Evolutionary conservation across 1,140 invertebrate species (phyloP), one percentile per base, ranked within the genome.

Genomic region (Drosophila sp.): DNA sequence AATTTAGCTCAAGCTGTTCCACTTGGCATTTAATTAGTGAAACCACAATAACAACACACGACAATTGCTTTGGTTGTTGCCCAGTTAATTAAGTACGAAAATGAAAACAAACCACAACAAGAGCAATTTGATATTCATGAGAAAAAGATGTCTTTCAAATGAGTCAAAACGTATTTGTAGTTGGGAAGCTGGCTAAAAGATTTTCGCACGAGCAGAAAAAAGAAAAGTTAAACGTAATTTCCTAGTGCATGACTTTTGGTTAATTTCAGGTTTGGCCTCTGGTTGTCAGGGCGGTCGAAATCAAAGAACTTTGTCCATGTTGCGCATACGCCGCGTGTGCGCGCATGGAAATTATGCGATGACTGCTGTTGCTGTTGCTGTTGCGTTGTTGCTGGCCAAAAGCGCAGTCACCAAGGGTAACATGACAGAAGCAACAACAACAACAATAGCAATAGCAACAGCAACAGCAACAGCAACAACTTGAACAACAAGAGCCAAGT

Each of bases 291-390:
- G 36, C 83, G 83, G 83, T 43, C 43, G 11, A 87, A 77, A 87
- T 87, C 83, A 87, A 87, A 87, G 79, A 83, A 76, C 61, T 89
- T 79, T 54, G 69, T 43, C 38, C 83, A 80, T 63, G 69, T 87
- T 89, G 76, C 83, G 83, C 71, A 87, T 87, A 87, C 83, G 83
- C 83, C 83, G 66, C 72, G 76, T 87, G 82, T 76, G 78, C 58
- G 61, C 76, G 66, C 58, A 78, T 75, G 63, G 64, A 81, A 73
- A 87, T 81, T 82, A 81, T 87, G 74, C 65, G 61, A 40, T 63
- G 54, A 14, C 56, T 57, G 36, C 21, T 32, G n/a, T 51, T 56
- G 50, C 34, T 48, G 25, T 25, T 25, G 29, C 9, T 27, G 13
- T 46, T 27, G 18, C 13, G 58, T 46, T 46, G 41, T 45, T 69